phyloP scores from a whole-genome alignment of 1,140 invertebrate genomes.

The Drosophila prosaltans region DNA sequence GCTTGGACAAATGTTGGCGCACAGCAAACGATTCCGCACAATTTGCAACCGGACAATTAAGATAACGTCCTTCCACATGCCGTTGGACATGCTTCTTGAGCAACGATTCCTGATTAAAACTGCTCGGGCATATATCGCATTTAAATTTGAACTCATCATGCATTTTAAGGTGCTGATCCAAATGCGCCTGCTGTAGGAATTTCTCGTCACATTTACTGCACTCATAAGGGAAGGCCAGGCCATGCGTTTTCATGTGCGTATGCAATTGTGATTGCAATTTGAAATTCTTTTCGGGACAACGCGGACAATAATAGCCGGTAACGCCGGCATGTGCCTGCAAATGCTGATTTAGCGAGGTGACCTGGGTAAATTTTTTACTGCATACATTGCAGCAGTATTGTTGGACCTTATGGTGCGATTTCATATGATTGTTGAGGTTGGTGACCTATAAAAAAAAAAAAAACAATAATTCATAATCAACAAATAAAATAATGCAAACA shows the following conservation, averaged over 20 bases:
- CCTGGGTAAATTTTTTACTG: conserved; percentile 82
- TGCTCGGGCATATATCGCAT: conserved; percentile 81
- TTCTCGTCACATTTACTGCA: conserved; percentile 82
- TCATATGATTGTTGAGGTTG: conserved; percentile 83
- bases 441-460: conserved; percentile 61
- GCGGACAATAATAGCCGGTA: conserved; percentile 79
- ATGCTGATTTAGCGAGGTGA: conserved; percentile 83
- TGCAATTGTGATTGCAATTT: conserved; percentile 81
- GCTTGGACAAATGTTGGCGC: conserved; percentile 81
- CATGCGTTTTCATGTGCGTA: conserved; percentile 83
- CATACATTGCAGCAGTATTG: conserved; percentile 83
- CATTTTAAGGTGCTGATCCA: conserved; percentile 80
- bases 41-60: conserved; percentile 78
- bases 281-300: conserved; percentile 82
- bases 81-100: conserved; percentile 82
- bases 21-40: conserved; percentile 81
- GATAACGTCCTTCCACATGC: conserved; percentile 81
- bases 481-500: neutral
- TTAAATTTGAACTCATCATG: conserved; percentile 82
- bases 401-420: conserved; percentile 83
- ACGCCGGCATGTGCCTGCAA: conserved; percentile 81
- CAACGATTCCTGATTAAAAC: conserved; percentile 81
- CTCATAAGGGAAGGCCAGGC: conserved; percentile 77
- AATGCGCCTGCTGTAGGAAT: conserved; percentile 80
- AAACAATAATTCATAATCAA: neutral